A percentile compares a stretch with the other conserved stretches of the same genome.
Evolutionary conservation across 2,888 invertebrate genomes (phyloP).

Genomic region (Operophtera brumata): DNA sequence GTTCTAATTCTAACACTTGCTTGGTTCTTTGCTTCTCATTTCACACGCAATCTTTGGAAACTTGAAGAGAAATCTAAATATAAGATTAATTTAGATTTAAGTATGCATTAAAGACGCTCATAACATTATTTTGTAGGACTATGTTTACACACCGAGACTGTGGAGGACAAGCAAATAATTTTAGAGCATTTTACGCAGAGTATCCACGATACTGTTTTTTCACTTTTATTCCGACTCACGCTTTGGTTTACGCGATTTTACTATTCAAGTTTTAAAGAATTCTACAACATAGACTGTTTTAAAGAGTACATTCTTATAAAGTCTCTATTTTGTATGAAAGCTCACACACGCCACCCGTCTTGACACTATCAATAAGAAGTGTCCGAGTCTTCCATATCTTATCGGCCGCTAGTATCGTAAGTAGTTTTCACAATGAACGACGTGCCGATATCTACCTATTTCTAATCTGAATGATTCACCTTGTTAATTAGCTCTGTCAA

Average conservation of each 20-base stretch:
- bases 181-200: slow-evolving; percentile 28
- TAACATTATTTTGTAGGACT: slow-evolving; percentile 9
- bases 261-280: slow-evolving; percentile 19
- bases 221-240: slow-evolving; percentile 20
- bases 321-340: slow-evolving; percentile 35
- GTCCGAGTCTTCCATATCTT: slow-evolving; percentile 73
- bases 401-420: slow-evolving; percentile 75
- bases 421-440: slow-evolving; percentile 79
- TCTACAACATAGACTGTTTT: no score
- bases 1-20: slow-evolving; percentile 55
- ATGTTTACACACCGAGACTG: slow-evolving; percentile 2
- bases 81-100: slow-evolving; percentile 7
- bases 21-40: slow-evolving; percentile 47
- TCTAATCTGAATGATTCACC: slow-evolving; percentile 79
- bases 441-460: slow-evolving; percentile 78
- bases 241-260: slow-evolving; percentile 22
- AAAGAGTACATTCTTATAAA: slow-evolving; percentile 10
- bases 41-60: slow-evolving; percentile 51
- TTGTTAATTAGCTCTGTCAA: slow-evolving; percentile 63
- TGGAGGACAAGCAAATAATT: slow-evolving; percentile 20
- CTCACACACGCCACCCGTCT: slow-evolving; percentile 58
- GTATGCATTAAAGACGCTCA: slow-evolving; percentile 3
- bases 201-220: slow-evolving; percentile 29
- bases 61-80: slow-evolving; percentile 1
- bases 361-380: slow-evolving; percentile 72